Evolutionary conservation across 1,140 invertebrate species (phyloP).

Genomic region (Dendroctonus ponderosae): DNA sequence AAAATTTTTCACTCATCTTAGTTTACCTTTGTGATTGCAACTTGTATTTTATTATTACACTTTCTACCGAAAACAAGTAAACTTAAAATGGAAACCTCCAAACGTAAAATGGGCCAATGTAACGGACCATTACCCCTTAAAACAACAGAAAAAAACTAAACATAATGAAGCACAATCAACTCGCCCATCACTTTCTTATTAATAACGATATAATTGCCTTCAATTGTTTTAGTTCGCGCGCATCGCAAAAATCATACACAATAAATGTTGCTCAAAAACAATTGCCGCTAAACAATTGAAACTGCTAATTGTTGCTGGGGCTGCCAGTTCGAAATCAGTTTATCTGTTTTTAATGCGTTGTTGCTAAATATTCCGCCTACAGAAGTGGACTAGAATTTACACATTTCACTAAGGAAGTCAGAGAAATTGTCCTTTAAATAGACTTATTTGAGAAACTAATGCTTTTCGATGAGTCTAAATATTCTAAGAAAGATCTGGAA

Average conservation of each 20-base stretch:
- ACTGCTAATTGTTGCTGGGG: constrained; percentile 20
- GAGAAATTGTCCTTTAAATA: not conserved
- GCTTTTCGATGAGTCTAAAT: not conserved
- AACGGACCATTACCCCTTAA: not conserved
- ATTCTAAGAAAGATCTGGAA: not conserved
- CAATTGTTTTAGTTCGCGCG: constrained; percentile 28
- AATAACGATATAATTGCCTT: constrained; percentile 28
- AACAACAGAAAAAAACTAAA: not conserved
- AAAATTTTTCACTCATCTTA: too few relatives aligned
- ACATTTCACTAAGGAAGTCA: too few relatives aligned
- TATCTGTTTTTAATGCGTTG: constrained; percentile 32
- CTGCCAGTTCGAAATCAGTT: constrained; percentile 23
- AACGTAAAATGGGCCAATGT: too few relatives aligned
- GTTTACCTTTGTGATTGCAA: too few relatives aligned
- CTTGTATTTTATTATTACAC: too few relatives aligned
- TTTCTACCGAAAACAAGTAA: too few relatives aligned
- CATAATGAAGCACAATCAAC: constrained; percentile 6
- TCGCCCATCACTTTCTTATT: constrained; percentile 24
- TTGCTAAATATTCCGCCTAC: constrained; percentile 21
- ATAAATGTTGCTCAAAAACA: constrained; percentile 32
- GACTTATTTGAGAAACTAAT: not conserved
- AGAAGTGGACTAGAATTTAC: not conserved
- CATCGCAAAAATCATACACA: constrained; percentile 25
- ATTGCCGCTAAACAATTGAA: constrained; percentile 26
- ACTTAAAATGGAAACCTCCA: too few relatives aligned